phyloP scores from a whole-genome alignment of 2,797 vertebrate genomes.

The Oreortyx pictus region DNA sequence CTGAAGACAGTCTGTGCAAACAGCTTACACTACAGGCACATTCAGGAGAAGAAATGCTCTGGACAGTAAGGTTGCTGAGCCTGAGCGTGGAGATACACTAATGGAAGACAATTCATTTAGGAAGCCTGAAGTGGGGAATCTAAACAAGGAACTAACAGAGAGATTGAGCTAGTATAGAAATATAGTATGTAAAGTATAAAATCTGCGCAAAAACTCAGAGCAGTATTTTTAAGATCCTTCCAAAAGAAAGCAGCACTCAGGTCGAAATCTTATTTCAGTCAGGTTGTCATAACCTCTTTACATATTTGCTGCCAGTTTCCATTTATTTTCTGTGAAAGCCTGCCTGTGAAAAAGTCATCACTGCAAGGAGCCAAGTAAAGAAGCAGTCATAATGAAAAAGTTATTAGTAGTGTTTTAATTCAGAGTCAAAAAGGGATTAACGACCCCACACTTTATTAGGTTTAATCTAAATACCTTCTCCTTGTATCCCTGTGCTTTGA shows the following conservation, averaged over 20 bases:
- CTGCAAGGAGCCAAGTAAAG: conserved; percentile 25
- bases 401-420: conserved; percentile 47
- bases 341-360: background rate
- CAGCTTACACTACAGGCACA: accelerated
- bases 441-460: conserved; percentile 54
- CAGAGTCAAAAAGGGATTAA: conserved; percentile 52
- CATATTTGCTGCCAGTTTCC: background rate
- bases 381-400: conserved; percentile 38
- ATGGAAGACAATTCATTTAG: background rate
- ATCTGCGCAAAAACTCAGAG: background rate
- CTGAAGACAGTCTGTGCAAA: background rate
- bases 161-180: background rate
- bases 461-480: conserved; percentile 71
- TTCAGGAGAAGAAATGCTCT: background rate
- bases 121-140: background rate
- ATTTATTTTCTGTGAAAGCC: background rate
- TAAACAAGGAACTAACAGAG: background rate
- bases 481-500: conserved; percentile 56
- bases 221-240: background rate
- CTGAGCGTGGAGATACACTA: accelerated
- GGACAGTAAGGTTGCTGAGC: background rate
- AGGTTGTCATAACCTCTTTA: background rate
- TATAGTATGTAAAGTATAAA: background rate
- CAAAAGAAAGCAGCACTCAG: background rate
- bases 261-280: background rate